These are phyloP conservation scores for Melinaea menophilus DNA, from an alignment of 2,888 invertebrate genomes.

Conservation along the genomic window DNA sequence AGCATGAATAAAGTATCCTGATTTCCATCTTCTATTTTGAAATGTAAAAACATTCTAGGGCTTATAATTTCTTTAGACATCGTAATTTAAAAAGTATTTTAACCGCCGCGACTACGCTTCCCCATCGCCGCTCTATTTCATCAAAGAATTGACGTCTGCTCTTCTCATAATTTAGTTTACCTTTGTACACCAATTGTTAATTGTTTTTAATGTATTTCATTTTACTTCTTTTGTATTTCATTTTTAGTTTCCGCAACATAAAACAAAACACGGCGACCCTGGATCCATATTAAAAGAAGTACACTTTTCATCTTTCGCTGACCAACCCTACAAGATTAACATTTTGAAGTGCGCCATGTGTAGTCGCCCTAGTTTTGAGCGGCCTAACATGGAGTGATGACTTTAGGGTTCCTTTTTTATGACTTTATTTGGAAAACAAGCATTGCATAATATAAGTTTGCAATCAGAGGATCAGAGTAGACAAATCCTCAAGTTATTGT, in stretches of 20 bases:
- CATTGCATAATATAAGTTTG: too few species aligned
- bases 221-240: not conserved
- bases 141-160: not conserved
- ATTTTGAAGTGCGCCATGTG: too few species aligned
- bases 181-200: not conserved
- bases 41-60: not conserved
- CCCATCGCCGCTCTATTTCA: constrained; percentile 7
- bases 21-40: not conserved
- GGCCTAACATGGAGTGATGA: constrained; percentile 8
- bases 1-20: not conserved
- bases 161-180: constrained; percentile 12
- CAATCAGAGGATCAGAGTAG: too few species aligned
- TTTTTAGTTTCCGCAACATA: not conserved
- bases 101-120: not conserved
- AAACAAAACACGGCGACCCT: too few species aligned
- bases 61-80: too few species aligned
- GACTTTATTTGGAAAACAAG: too few species aligned
- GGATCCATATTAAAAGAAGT: too few species aligned
- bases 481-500: too few species aligned
- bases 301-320: too few species aligned
- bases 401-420: constrained; percentile 3
- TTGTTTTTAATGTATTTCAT: not conserved
- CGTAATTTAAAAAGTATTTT: too few species aligned
- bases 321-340: too few species aligned
- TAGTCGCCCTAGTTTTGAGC: too few species aligned